Evolutionary conservation across 2,888 invertebrate genomes (phyloP), one percentile per base, ranked within the genome.

Genomic region (Eucera pruinosa): DNA sequence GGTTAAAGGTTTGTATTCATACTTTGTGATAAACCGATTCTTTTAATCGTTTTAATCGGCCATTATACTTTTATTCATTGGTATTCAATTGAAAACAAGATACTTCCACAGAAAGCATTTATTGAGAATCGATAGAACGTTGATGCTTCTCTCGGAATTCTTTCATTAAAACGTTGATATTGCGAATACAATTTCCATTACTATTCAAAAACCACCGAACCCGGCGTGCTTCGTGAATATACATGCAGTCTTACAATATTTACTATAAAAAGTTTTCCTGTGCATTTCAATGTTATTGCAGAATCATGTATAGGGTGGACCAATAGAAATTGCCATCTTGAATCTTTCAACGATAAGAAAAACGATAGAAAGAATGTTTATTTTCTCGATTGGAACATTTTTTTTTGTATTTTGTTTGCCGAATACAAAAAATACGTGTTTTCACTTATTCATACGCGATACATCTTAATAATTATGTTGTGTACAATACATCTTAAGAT

Each of bases 51-150:
- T 47, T 36, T 27, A 48, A 54, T 48, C 23, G 45, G 13, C 23
- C n/a, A 23, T 57, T 52, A 50, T 20, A 39, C 62, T 25, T 50
- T 33, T 39, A 18, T 36, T 55, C 9, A 20, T 27, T 39, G 71
- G 11, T 13, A 27, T 58, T 33, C 70, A 27, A 43, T 71, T 57
- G 71, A 43, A 54, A 75, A 41, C 45, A 48, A 60, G 57, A 58
- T 48, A 45, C 25, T 25, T 15, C 36, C n/a, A 30, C 36, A 18
- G 33, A 13, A 3, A 41, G 15, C 57, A 13, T 68, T 72, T 68
- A 72, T 72, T 27, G 64, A 39, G 23, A 45, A 60, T 68, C 72
- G 72, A 72, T 72, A 68, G 6, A 39, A 30, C 43, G 23, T 15
- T 39, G 52, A 60, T 43, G 23, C 2, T 60, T 15, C 62, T 36